Evolutionary conservation across 2,888 invertebrate genomes (phyloP), one percentile per base, ranked within the genome.

Genomic region (Gasteruption jaculator): DNA sequence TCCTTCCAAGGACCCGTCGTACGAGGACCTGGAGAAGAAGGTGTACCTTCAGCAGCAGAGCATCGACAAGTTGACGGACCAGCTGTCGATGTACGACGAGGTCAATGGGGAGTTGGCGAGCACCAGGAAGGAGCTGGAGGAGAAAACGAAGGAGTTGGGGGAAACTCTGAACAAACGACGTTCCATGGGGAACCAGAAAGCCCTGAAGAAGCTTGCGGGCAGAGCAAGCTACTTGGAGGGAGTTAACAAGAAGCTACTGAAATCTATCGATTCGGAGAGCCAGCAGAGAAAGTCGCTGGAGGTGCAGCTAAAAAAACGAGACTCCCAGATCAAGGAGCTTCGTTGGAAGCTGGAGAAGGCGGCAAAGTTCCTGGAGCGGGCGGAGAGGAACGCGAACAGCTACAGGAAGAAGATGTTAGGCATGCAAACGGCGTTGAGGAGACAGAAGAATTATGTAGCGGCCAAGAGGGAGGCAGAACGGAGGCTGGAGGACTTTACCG

Each of bases 271-370:
- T 4, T 22, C 54, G 3, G 64, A 63, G 39, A 46, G 55, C 30
- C 61, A 61, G 14, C 58, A 63, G 26, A 56, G 55, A 16, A 56
- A 59, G 14, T 62, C 61, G 32, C 41, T 61, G 1, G 61, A 62
- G 29, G 52, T 52, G 12, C 61, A 63, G 18, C 48, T 69, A 3
- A 61, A 57, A 18, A 62, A 58, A 33, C 55, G 59, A 14, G 65
- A 68, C 38, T 63, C 60, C 49, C 53, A 50, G 14, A 68, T 69
- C 39, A 66, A 68, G 39, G 66, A 68, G 24, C 47, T 69, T 6
- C 65, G 67, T 20, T 65, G 66, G 66, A 69, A 69, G 39, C 46
- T 69, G 8, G 60, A 61, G 8, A 66, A 65, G 36, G 67, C 67
- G 0, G 62, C 69, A 0, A 68, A 67, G 35, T 64, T 58, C 39